Evolutionary conservation across 2,797 vertebrate species (phyloP).

Genomic region (Gouania willdenowi): DNA sequence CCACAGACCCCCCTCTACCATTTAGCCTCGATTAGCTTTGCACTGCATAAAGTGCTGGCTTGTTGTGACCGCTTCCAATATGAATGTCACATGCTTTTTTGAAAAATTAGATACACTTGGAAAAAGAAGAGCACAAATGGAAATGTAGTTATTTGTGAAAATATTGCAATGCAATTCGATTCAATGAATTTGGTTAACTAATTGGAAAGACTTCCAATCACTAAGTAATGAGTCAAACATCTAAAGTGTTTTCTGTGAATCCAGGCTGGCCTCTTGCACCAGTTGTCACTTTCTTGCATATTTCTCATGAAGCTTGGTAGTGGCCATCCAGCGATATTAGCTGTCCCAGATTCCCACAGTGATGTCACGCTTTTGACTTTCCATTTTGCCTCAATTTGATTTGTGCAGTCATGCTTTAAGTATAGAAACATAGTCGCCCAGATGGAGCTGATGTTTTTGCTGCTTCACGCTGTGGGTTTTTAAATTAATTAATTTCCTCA

Average conservation of each 20-base stretch:
- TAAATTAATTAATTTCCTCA: too few species aligned
- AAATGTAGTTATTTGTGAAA: not conserved
- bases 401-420: constrained; percentile 1
- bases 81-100: constrained; percentile 6
- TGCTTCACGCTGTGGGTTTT: too few species aligned
- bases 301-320: constrained; percentile 15
- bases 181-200: too few species aligned
- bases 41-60: constrained; percentile 11
- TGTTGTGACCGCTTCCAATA: constrained; percentile 6
- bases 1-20: constrained; percentile 1
- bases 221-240: too few species aligned
- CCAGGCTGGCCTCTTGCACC: not conserved
- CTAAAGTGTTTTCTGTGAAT: not conserved
- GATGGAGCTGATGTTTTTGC: constrained; percentile 3
- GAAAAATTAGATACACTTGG: too few species aligned
- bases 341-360: constrained; percentile 36
- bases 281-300: not conserved
- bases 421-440: constrained; percentile 2
- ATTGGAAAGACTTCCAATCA: too few species aligned
- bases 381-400: constrained; percentile 28
- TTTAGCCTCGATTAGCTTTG: not conserved
- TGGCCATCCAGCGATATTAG: constrained; percentile 11
- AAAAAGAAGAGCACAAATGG: not conserved
- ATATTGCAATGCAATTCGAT: constrained; percentile 6
- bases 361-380: constrained; percentile 36